These are phyloP conservation scores for Melinaea menophilus DNA, from an alignment of 2,888 invertebrate genomes.

Conservation along the genomic window DNA sequence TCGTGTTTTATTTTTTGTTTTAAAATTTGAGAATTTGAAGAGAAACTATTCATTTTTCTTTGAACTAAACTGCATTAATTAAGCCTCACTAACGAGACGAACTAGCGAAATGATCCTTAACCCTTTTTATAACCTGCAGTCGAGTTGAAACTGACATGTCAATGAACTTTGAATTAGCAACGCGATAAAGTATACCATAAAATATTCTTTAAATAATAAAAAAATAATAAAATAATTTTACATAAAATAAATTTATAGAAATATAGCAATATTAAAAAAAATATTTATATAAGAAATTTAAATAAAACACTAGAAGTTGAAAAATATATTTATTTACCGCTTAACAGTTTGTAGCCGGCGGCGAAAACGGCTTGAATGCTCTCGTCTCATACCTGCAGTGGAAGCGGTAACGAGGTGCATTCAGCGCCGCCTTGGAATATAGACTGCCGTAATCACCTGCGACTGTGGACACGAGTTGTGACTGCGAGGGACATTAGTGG, in stretches of 20 bases:
- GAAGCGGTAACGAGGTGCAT: slow-evolving; percentile 34
- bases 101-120: slow-evolving; percentile 17
- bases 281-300: not conserved
- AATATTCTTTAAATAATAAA: slow-evolving; percentile 12
- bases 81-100: slow-evolving; percentile 27
- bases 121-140: slow-evolving; percentile 13
- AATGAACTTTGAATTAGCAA: slow-evolving; percentile 27
- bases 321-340: not conserved
- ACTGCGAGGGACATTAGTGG: not conserved
- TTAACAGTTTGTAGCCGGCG: not conserved
- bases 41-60: not conserved
- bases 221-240: too few relatives aligned
- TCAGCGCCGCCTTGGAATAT: slow-evolving; percentile 33
- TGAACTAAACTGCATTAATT: slow-evolving; percentile 24
- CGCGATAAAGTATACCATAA: slow-evolving; percentile 16
- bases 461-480: slow-evolving; percentile 11
- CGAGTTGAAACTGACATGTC: slow-evolving; percentile 19
- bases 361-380: slow-evolving; percentile 17
- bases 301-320: not conserved
- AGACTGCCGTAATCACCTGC: slow-evolving; percentile 30
- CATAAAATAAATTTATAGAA: too few relatives aligned
- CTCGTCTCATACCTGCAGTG: slow-evolving; percentile 17
- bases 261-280: too few relatives aligned
- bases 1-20: too few relatives aligned
- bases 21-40: too few relatives aligned